Evolutionary conservation across 1,140 invertebrate genomes (phyloP).

Genomic region (Panagrolaimus sp.): DNA sequence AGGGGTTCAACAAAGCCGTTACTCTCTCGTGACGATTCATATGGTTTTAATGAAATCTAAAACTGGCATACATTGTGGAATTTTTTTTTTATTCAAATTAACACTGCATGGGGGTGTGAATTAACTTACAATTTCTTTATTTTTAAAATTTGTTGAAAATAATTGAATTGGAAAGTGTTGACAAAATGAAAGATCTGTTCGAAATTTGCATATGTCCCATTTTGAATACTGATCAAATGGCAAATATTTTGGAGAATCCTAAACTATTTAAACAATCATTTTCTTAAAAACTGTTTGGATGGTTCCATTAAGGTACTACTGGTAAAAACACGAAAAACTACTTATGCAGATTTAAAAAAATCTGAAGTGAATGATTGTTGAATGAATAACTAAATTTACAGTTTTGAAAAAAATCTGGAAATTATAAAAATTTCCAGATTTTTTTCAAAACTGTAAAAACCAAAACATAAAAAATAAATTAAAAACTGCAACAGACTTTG

Average conservation of each 20-base stretch:
- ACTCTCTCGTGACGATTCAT: conserved; percentile 8
- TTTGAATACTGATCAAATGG: not conserved
- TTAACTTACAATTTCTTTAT: not conserved
- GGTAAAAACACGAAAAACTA: too few relatives aligned
- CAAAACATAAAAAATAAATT: too few relatives aligned
- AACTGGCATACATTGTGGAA: not conserved
- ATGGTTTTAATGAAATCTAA: not conserved
- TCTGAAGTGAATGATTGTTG: too few relatives aligned
- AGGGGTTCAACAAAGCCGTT: not conserved
- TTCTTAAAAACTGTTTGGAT: not conserved
- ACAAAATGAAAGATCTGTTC: conserved; percentile 5
- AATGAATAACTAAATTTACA: not conserved
- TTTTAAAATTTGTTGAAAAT: not conserved
- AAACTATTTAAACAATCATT: not conserved
- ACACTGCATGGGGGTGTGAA: not conserved
- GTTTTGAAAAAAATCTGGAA: too few relatives aligned
- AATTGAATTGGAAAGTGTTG: not conserved
- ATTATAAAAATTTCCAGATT: too few relatives aligned
- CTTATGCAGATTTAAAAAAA: too few relatives aligned
- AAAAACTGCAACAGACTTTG: too few relatives aligned
- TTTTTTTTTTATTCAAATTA: not conserved
- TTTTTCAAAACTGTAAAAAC: too few relatives aligned
- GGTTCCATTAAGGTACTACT: too few relatives aligned
- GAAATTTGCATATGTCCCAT: conserved; percentile 7
- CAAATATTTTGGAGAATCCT: not conserved